A percentile compares a stretch with the other conserved stretches of the same genome.
phyloP scores from a whole-genome alignment of 1,140 invertebrate genomes.

The Drosophila eugracilis region DNA sequence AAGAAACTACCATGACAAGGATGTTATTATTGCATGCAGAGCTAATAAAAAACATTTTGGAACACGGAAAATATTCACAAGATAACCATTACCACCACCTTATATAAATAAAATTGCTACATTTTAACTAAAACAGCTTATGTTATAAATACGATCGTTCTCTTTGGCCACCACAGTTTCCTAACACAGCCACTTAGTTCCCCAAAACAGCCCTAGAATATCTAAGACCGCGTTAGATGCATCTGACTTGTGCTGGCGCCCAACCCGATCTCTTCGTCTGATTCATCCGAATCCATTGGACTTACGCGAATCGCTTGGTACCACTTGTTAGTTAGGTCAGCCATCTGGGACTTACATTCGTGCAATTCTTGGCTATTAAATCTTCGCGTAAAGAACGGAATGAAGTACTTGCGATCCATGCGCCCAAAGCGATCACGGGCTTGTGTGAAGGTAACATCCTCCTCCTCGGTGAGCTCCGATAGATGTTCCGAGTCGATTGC shows the following conservation, averaged over 20 bases:
- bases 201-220: neutral
- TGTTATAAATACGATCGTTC: constrained; percentile 19
- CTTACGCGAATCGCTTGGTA: constrained; percentile 96
- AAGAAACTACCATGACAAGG: constrained; percentile 11
- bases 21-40: constrained; percentile 3
- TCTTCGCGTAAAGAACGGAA: constrained; percentile 96
- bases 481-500: constrained; percentile 98
- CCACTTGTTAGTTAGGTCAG: constrained; percentile 97
- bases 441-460: constrained; percentile 88
- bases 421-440: constrained; percentile 93
- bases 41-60: constrained; percentile 1
- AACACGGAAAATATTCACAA: constrained; percentile 4
- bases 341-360: constrained; percentile 98
- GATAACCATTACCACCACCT: constrained; percentile 19
- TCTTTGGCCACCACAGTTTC: constrained; percentile 49
- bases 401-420: constrained; percentile 96
- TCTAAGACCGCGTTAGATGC: constrained; percentile 67
- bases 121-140: constrained; percentile 10
- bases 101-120: constrained; percentile 5
- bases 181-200: constrained; percentile 25
- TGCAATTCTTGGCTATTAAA: constrained; percentile 97
- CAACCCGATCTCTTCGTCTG: constrained; percentile 82
- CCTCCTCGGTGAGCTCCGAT: constrained; percentile 97
- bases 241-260: constrained; percentile 76
- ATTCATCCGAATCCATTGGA: constrained; percentile 88